Evolutionary conservation across 2,113 vertebrate species (phyloP), one percentile per base, ranked within the genome.

Genomic region (Tragelaphus imberbis): DNA sequence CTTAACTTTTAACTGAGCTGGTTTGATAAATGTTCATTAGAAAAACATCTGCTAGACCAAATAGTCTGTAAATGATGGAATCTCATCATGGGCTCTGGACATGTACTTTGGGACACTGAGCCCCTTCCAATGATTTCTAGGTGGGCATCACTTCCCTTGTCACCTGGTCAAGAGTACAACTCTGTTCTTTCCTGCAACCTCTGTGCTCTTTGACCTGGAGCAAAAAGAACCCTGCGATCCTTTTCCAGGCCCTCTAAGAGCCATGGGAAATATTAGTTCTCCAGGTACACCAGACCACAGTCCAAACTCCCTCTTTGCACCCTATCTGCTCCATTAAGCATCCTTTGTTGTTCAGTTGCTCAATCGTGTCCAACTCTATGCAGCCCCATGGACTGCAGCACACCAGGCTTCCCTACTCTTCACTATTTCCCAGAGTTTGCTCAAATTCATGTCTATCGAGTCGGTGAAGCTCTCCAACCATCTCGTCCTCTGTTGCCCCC

Each of bases 161-260:
- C 23, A 33, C 30, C 30, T 61, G 40, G n/a, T 61, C 51, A 44
- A 28, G 1, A 56, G 49, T 25, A 5, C 28, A 77, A 59, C 47
- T 80, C 44, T 30, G 9, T 28, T 80, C 28, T 61, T 12, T 40
- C 11, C 44, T 51, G 2, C 14, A n/a, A 49, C 33, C 21, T 53
- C n/a, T 93, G 58, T 40, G 44, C 49, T 68, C 53, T 30, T 87
- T 59, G 49, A 27, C 6, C 36, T 80, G 44, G 56, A 71, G 33
- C 0, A n/a, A 11, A 7, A 61, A 21, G 61, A 79, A 77, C 2
- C 25, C 15, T 1, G 2, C 2, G 1, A 15, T 53, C 11, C 27
- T 71, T 77, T 75, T 75, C 15, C n/a, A 25, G 71, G 49, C 19
- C 1, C 23, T 61, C 36, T n/a, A 71, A 40, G 15, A 30, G 58